Conservation (phyloP, 1,140 invertebrate genomes). For the Sarcophaga bullata region DNA sequence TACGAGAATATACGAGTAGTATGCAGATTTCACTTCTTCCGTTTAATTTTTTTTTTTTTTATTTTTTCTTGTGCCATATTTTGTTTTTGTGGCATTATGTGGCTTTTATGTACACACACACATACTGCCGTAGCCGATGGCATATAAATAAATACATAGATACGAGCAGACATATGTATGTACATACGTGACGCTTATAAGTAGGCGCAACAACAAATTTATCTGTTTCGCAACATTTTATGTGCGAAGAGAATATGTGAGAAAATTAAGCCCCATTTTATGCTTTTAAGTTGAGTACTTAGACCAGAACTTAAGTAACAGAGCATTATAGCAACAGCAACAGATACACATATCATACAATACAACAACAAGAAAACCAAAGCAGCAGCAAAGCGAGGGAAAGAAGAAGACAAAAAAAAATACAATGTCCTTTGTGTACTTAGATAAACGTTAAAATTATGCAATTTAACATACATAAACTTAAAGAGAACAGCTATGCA, state of each 20-base stretch:
- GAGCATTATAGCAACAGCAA: too few species aligned
- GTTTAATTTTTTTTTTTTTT: too few species aligned
- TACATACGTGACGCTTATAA: neutral
- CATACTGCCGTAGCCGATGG: neutral
- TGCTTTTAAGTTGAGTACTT: constrained; percentile 21
- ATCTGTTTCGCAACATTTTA: neutral
- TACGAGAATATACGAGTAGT: too few species aligned
- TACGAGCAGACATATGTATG: too few species aligned
- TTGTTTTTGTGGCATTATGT: too few species aligned
- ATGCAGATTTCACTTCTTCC: too few species aligned
- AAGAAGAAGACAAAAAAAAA: neutral
- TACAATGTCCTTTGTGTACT: constrained; percentile 10
- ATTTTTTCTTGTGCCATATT: too few species aligned
- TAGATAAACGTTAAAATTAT: constrained; percentile 18
- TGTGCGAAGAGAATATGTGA: neutral
- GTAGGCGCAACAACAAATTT: neutral
- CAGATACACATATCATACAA: too few species aligned
- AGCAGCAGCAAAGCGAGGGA: neutral
- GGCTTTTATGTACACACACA: too few species aligned
- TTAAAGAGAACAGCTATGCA: constrained; percentile 7
- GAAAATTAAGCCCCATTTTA: neutral
- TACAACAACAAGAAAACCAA: neutral
- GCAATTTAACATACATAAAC: neutral
- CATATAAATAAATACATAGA: neutral
- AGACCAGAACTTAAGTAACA: neutral